phyloP scores from a whole-genome alignment of 2,797 vertebrate genomes.

The Cossypha niveicapilla region DNA sequence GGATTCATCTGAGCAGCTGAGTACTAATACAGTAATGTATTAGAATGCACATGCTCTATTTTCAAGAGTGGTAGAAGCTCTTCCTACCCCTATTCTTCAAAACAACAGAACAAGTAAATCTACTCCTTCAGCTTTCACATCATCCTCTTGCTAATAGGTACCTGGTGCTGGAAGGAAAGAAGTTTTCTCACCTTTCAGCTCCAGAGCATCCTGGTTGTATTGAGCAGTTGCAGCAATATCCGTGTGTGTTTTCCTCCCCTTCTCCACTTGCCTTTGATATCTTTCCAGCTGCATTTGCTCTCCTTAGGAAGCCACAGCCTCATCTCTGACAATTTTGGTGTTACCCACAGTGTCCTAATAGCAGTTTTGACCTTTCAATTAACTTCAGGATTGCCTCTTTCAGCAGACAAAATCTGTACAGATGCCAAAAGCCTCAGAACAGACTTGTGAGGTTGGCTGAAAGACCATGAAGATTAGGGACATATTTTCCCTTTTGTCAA shows the following conservation, averaged over 20 bases:
- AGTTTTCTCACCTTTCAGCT: background rate
- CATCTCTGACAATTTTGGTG: background rate
- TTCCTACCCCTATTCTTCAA: background rate
- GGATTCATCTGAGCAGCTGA: background rate
- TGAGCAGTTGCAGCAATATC: background rate
- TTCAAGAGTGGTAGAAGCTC: background rate
- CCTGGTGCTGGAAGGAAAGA: background rate
- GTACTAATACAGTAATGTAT: background rate
- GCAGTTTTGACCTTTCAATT: slow-evolving; percentile 52
- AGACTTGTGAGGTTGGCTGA: slow-evolving; percentile 22
- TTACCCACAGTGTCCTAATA: background rate
- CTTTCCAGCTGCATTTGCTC: slow-evolving; percentile 1
- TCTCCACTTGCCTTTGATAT: background rate
- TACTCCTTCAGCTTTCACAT: background rate
- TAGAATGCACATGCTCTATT: rapidly evolving
- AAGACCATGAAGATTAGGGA: slow-evolving; percentile 37
- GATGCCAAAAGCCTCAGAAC: slow-evolving; percentile 13
- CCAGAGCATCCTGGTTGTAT: background rate
- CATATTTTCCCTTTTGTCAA: slow-evolving; percentile 56
- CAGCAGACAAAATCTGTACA: slow-evolving; percentile 4
- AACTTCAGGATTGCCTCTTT: slow-evolving; percentile 35
- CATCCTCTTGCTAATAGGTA: background rate
- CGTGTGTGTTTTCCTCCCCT: background rate
- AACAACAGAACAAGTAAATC: background rate
- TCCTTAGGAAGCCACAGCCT: background rate